Percentiles rank a stretch among this genome's conserved stretches.
These are phyloP conservation scores for Seira sanloemensis DNA, from an alignment of 2,888 invertebrate species.

Conservation along the genomic window DNA sequence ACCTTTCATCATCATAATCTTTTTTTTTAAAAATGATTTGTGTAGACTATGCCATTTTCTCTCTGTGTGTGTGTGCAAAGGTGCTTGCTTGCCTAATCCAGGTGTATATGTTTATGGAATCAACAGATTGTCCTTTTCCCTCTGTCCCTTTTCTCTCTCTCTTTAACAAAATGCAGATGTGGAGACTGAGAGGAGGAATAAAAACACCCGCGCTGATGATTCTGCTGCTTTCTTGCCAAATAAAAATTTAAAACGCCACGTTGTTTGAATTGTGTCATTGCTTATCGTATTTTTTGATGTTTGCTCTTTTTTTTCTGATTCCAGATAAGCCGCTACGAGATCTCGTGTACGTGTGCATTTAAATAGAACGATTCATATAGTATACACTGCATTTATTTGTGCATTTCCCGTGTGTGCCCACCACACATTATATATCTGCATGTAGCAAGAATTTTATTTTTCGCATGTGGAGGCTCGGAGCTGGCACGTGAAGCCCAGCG, in stretches of 20 bases:
- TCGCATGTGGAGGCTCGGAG: background rate
- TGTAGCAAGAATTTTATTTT: too few relatives aligned
- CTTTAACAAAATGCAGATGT: background rate
- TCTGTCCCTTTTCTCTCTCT: background rate
- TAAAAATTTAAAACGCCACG: too few relatives aligned
- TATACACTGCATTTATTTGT: background rate
- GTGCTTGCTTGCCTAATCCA: slow-evolving; percentile 40
- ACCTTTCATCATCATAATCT: slow-evolving; percentile 34
- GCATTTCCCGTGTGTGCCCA: background rate
- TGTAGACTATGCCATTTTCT: background rate
- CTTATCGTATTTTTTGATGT: slow-evolving; percentile 47
- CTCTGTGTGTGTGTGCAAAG: background rate
- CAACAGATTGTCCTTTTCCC: slow-evolving; percentile 50
- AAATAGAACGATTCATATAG: background rate
- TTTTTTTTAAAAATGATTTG: background rate
- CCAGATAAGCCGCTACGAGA: slow-evolving; percentile 26
- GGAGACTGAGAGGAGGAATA: background rate
- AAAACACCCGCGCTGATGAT: slow-evolving; percentile 4
- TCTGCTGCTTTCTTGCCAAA: background rate
- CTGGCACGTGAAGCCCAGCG: too few relatives aligned
- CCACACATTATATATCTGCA: too few relatives aligned
- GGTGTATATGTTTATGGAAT: slow-evolving; percentile 33
- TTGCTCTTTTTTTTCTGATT: slow-evolving; percentile 29
- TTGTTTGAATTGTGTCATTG: slow-evolving; percentile 51
- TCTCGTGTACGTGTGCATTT: background rate